Conservation (phyloP, 2,888 invertebrate genomes). For the Andrena marginata region DNA sequence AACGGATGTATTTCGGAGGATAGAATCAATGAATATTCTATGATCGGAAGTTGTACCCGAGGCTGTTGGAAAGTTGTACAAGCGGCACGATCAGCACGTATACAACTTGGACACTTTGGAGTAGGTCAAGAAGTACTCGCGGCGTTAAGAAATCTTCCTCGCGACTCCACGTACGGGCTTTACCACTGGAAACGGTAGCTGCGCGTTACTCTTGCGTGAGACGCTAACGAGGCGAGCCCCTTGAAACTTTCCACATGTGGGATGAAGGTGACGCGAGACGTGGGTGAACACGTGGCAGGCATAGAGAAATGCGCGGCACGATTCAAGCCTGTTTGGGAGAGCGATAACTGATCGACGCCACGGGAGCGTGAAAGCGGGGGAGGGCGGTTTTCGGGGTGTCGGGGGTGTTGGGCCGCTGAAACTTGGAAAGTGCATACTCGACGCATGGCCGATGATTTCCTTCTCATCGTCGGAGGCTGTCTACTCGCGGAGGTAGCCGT, state of each 20-base stretch:
- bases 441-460: slow-evolving; percentile 63
- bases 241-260: slow-evolving; percentile 10
- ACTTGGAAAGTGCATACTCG: slow-evolving; percentile 54
- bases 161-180: not conserved
- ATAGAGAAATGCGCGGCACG: slow-evolving; percentile 46
- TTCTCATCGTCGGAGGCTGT: slow-evolving; percentile 76
- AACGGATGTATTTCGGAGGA: not conserved
- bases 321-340: slow-evolving; percentile 23
- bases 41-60: not conserved
- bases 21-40: not conserved
- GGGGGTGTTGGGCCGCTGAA: slow-evolving; percentile 37
- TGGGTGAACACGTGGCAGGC: slow-evolving; percentile 66
- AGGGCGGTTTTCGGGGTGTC: slow-evolving; percentile 24
- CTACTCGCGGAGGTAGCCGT: slow-evolving; percentile 75
- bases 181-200: not conserved
- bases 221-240: not conserved
- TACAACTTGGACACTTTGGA: not conserved
- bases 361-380: slow-evolving; percentile 19
- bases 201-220: not conserved
- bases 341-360: slow-evolving; percentile 33
- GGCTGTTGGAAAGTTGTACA: not conserved
- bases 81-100: not conserved
- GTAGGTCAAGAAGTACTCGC: not conserved
- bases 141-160: not conserved
- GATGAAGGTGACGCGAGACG: slow-evolving; percentile 42